Percentiles rank a stretch among this genome's conserved stretches.
Conservation (phyloP, 2,113 vertebrate genomes). For the Centropus unirufus region DNA sequence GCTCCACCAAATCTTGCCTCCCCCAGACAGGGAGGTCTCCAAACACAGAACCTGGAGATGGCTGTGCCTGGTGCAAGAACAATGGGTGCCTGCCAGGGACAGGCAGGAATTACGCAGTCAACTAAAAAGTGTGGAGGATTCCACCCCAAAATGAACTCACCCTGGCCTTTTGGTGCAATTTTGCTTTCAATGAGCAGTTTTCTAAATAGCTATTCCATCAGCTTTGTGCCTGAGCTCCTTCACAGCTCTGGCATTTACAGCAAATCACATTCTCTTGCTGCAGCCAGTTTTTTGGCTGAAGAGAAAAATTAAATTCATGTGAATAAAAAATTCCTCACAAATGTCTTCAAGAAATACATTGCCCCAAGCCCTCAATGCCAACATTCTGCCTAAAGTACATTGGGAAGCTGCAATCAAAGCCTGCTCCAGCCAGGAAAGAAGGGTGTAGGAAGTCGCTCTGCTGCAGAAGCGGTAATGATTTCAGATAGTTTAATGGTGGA, state of each 20-base stretch:
- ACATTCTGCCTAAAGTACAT: neutral
- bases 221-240: conserved; percentile 30
- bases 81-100: accelerated
- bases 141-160: neutral
- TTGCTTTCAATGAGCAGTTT: neutral
- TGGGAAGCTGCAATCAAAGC: neutral
- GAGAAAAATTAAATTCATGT: neutral
- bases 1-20: neutral
- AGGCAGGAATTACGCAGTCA: neutral
- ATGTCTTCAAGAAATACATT: conserved; percentile 27
- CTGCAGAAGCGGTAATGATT: neutral
- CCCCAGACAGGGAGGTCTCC: neutral
- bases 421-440: neutral
- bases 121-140: neutral
- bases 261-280: conserved; percentile 30
- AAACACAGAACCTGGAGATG: accelerated
- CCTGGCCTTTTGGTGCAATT: neutral
- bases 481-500: neutral
- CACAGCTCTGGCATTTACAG: conserved; percentile 21
- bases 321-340: conserved; percentile 56
- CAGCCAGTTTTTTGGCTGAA: conserved; percentile 47
- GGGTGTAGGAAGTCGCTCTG: neutral
- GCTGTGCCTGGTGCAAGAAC: neutral
- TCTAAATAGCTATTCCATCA: neutral
- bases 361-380: conserved; percentile 1